These are phyloP conservation scores for Sarcophilus harrisii DNA, from an alignment of 2,797 vertebrate species.

Conservation along the genomic window DNA sequence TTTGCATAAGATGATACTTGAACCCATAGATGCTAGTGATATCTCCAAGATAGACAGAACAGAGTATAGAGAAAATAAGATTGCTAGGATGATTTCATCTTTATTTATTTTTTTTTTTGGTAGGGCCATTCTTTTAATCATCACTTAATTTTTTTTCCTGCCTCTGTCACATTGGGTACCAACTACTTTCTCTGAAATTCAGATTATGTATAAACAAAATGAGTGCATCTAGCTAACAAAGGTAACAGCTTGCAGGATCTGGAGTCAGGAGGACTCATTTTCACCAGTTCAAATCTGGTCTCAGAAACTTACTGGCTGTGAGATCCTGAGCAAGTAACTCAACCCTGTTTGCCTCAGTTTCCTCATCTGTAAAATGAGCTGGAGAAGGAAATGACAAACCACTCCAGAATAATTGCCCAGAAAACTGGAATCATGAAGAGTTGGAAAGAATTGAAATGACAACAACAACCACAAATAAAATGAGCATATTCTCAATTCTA, in stretches of 20 bases:
- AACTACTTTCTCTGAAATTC: not conserved
- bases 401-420: not conserved
- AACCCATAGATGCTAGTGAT: not conserved
- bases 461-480: not conserved
- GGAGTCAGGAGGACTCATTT: not conserved
- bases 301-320: not conserved
- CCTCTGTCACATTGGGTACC: not conserved
- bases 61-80: not conserved
- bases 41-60: not conserved
- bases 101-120: not conserved
- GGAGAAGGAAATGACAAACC: not conserved
- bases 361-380: not conserved
- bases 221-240: not conserved
- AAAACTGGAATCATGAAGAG: not conserved
- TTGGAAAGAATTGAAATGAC: not conserved
- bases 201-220: not conserved
- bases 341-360: not conserved
- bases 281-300: not conserved
- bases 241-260: not conserved
- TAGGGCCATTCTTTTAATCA: not conserved
- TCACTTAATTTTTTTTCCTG: not conserved
- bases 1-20: not conserved
- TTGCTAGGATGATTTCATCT: not conserved
- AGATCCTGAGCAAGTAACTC: not conserved
- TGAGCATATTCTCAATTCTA: slow-evolving; percentile 9